These are phyloP conservation scores for Neosilurus hyrtlii DNA, from an alignment of 2,797 vertebrate genomes.

Conservation along the genomic window DNA sequence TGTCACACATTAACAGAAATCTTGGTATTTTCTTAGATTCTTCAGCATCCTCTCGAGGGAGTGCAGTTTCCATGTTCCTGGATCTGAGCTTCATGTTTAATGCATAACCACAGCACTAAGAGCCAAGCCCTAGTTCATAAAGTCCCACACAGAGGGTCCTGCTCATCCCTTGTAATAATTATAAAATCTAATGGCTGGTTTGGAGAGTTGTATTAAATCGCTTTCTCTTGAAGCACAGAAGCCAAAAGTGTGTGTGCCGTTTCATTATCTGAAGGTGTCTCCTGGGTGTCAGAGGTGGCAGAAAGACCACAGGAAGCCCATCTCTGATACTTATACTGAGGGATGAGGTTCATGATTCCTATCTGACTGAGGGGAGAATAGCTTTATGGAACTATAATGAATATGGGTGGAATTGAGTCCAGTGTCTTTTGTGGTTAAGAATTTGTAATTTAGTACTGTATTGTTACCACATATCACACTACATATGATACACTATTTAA, in stretches of 20 bases:
- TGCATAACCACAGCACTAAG: conserved; percentile 75
- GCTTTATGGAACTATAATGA: conserved; percentile 6
- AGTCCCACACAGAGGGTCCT: conserved; percentile 58
- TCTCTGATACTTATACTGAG: conserved; percentile 31
- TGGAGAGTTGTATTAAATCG: conserved; percentile 70
- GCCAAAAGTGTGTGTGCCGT: conserved; percentile 72
- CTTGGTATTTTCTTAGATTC: conserved; percentile 51
- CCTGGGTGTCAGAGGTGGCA: conserved; percentile 35
- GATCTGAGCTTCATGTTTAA: conserved; percentile 95
- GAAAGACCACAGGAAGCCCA: conserved; percentile 37
- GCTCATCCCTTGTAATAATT: conserved; percentile 80
- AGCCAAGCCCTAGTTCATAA: conserved; percentile 65
- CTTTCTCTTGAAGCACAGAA: conserved; percentile 78
- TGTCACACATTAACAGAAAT: conserved; percentile 61
- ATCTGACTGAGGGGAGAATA: conserved; percentile 18
- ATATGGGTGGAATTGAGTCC: background rate
- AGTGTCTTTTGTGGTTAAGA: background rate
- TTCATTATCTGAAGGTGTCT: conserved; percentile 62
- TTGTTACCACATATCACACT: background rate
- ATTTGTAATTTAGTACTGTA: background rate
- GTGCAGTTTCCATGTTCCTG: conserved; percentile 72
- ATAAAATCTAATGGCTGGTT: conserved; percentile 85
- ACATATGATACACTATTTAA: background rate
- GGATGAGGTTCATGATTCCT: conserved; percentile 29
- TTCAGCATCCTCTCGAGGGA: conserved; percentile 69